Evolutionary conservation across 2,797 vertebrate genomes (phyloP), one percentile per base, ranked within the genome.

Genomic region (Hipposideros larvatus): DNA sequence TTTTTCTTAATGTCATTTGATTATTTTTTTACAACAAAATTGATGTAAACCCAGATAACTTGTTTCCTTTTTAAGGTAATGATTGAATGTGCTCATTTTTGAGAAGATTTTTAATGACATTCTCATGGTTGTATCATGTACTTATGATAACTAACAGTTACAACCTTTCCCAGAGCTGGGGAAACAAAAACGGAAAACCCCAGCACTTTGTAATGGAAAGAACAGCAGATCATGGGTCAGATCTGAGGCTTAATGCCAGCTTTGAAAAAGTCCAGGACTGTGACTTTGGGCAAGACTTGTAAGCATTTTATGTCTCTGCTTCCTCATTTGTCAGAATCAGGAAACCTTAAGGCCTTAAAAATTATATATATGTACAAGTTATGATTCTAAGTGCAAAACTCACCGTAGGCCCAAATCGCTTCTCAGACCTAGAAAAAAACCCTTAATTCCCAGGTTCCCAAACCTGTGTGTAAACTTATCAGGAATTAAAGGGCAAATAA

Each of bases 1-100:
- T 96, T 92, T 96, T 68, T 93, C 51, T 53, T 80, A 80, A 59
- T 92, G 48, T 7, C 34, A 11, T 91, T 80, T 83, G 57, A 26
- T 96, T 68, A 37, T 80, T 95, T 95, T 89, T 90, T 37, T 24
- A 2, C 71, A 92, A 51, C 63, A 68, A 41, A 91, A 71, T 59
- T 48, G n/a, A 70, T 46, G 63, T 31, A 92, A 87, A 53, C 1
- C 18, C 18, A 21, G 7, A 5, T 80, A 41, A 51, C 55, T 48
- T 10, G 18, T 80, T 77, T 88, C 26, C 70, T 86, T 80, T 71
- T 63, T 75, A 92, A 88, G 63, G 31, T 77, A 74, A 70, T 71
- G 48, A 95, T 37, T 73, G 37, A 83, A 31, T 66, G 7, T 51
- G 15, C 28, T 94, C 1, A 51, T 75, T 51, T 94, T 59, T 88